These are phyloP conservation scores for Drosophila infuscata DNA, from an alignment of 2,888 invertebrate genomes.

Conservation along the genomic window DNA sequence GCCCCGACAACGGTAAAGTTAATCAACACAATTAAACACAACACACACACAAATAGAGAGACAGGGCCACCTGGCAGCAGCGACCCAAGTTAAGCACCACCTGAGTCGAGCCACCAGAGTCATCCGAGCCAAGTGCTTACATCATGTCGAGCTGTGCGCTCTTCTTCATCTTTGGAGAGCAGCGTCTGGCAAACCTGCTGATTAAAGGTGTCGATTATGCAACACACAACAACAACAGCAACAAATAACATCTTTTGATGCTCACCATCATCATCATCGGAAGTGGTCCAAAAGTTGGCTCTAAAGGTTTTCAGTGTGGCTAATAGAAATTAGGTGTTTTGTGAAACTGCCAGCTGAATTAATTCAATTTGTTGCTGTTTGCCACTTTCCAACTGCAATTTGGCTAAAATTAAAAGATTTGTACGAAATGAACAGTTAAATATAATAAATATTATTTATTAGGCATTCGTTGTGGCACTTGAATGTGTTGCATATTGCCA, in stretches of 20 bases:
- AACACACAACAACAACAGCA: constrained; percentile 8
- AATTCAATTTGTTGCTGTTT: not conserved
- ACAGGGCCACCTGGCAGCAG: constrained; percentile 21
- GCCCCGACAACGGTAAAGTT: constrained; percentile 56
- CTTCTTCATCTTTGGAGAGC: constrained; percentile 6
- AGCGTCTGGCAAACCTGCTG: constrained; percentile 2
- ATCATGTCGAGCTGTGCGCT: constrained; percentile 8
- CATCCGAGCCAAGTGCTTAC: constrained; percentile 2
- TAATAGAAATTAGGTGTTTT: constrained; percentile 16
- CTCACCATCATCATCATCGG: constrained; percentile 1
- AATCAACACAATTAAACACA: constrained; percentile 45
- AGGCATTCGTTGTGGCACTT: not conserved
- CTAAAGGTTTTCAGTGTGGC: constrained; percentile 11
- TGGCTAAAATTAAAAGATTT: not conserved
- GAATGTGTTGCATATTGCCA: not conserved
- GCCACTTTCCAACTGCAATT: constrained; percentile 12
- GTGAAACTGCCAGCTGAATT: constrained; percentile 17
- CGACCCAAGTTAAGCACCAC: constrained; percentile 20
- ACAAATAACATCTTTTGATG: not conserved
- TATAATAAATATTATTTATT: not conserved
- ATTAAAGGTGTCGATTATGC: constrained; percentile 30
- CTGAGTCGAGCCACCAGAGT: not conserved
- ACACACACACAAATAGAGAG: constrained; percentile 19
- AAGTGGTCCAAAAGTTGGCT: constrained; percentile 10
- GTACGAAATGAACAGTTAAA: not conserved